Base-by-base conservation (phyloP, 2,888 invertebrate genomes). In the Liposcelis brunnea region DNA sequence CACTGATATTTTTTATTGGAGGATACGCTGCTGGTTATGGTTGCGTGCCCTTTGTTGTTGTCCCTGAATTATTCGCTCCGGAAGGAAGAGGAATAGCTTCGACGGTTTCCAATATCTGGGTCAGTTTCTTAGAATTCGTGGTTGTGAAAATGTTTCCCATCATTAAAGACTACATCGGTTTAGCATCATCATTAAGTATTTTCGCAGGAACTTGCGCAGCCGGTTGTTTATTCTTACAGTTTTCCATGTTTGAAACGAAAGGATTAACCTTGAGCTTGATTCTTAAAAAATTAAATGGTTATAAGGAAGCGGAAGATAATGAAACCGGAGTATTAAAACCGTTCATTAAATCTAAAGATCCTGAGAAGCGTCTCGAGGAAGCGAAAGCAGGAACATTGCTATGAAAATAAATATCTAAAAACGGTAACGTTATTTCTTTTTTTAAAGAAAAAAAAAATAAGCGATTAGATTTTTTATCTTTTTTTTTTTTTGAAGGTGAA, bases 211-310 rank as follows among this genome's bases (percentile, higher is more conserved):
- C 4, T 10, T 15, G 16, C 16, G 14, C 10, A 7, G 7, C 10
- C 16, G 35, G 35, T 5, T 14, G 4, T 35, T 6, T 35, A 35
- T 35, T 35, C 10, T 10, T 35, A 7, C 4, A 35, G 7, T 35
- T 35, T 35, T 14, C 10, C 10, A 35, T 35, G 35, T 35, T 35
- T 35, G 35, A 35, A 35, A 35, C 35, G 14, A 35, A 35, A 16
- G 35, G 35, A 7, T 35, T 35, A 16, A 6, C 14, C 35, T 35
- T 35, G 16, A 4, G 10, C 4, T 7, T 10, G 35, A 35, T 35
- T 15, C 10, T 15, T 4, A 7, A 35, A 35, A 5, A 10, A 35
- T 35, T 35, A 35, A 7, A 35, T 32, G 32, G 32, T n/a, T n/a
- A n/a, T n/a, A n/a, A n/a, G n/a, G n/a, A n/a, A n/a, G n/a, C n/a